Evolutionary conservation across 2,888 invertebrate genomes (phyloP).

Genomic region (Heliothis peltigera): DNA sequence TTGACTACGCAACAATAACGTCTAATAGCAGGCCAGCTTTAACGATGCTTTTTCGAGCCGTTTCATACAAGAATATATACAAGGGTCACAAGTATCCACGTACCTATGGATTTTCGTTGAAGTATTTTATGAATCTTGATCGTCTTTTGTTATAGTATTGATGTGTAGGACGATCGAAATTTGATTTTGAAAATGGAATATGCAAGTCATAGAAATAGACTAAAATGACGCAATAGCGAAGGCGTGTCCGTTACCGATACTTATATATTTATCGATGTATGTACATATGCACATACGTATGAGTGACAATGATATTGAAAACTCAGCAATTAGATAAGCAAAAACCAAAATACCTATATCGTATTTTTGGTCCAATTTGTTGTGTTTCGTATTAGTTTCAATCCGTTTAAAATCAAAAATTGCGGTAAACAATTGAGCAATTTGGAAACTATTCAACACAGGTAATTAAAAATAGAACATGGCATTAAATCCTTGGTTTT

Average conservation of each 20-base stretch:
- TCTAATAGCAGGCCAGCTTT: slow-evolving; percentile 71
- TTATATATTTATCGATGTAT: no score
- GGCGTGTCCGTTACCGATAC: no score
- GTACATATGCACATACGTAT: no score
- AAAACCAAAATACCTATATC: no score
- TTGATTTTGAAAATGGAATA: not conserved
- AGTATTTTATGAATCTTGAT: not conserved
- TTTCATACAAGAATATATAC: slow-evolving; percentile 20
- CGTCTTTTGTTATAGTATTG: not conserved
- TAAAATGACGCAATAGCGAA: not conserved
- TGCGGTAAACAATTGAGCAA: no score
- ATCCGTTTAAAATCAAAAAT: no score
- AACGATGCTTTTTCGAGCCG: slow-evolving; percentile 62
- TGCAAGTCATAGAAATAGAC: not conserved
- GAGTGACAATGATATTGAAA: not conserved
- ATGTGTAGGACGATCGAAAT: not conserved
- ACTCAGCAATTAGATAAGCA: not conserved
- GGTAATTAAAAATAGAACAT: no score
- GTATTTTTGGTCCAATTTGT: no score
- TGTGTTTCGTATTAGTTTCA: no score
- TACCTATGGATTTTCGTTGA: slow-evolving; percentile 9
- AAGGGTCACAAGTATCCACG: slow-evolving; percentile 12
- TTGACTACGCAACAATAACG: slow-evolving; percentile 80
- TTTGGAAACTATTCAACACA: no score
- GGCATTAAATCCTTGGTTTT: no score